These are phyloP conservation scores for Drosophila yakuba DNA, from an alignment of 1,140 invertebrate genomes.

Conservation along the genomic window DNA sequence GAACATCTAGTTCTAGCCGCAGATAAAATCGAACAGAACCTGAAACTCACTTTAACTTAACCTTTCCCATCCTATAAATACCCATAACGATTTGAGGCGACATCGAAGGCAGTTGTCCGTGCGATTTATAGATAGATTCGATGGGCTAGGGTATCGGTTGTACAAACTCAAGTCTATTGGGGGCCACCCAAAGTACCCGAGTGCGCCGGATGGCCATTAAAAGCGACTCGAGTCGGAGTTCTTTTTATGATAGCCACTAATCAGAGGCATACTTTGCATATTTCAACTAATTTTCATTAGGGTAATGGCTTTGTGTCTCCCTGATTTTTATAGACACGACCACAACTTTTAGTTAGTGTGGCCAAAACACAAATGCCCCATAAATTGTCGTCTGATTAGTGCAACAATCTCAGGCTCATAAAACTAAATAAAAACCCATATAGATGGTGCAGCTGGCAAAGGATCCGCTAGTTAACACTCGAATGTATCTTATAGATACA, in stretches of 20 bases:
- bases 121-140: constrained; percentile 55
- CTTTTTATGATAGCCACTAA: constrained; percentile 77
- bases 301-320: constrained; percentile 13
- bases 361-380: constrained; percentile 68
- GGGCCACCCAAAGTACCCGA: constrained; percentile 9
- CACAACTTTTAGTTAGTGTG: constrained; percentile 43
- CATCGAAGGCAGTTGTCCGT: constrained; percentile 29
- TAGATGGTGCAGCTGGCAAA: constrained; percentile 30
- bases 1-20: constrained; percentile 17
- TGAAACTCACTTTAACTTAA: constrained; percentile 29
- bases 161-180: constrained; percentile 1
- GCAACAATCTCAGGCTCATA: constrained; percentile 77
- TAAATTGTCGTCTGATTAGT: constrained; percentile 80
- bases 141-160: constrained; percentile 2
- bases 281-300: constrained; percentile 67
- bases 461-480: constrained; percentile 40
- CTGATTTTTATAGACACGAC: constrained; percentile 59
- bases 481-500: constrained; percentile 70
- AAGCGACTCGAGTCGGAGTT: constrained; percentile 25
- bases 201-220: constrained; percentile 34
- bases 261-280: constrained; percentile 77
- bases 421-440: constrained; percentile 59
- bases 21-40: constrained; percentile 25
- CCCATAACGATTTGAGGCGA: constrained; percentile 42
- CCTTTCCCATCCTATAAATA: constrained; percentile 49